phyloP scores from a whole-genome alignment of 2,113 vertebrate species.

The Platysternon megacephalum region DNA sequence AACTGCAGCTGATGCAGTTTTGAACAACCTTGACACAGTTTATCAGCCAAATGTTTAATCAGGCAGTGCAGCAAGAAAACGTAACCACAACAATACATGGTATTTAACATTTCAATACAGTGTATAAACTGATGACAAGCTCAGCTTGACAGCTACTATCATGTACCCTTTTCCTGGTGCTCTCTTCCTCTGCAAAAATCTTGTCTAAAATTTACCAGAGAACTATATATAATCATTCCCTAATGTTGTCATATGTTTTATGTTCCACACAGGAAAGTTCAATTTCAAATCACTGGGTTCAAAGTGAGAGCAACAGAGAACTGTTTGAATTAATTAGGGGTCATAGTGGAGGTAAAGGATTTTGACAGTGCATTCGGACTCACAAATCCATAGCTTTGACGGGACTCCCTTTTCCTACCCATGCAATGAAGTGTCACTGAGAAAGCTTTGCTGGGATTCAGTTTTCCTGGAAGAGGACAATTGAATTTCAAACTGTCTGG shows the following conservation, averaged over 20 bases:
- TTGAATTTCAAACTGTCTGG: not conserved
- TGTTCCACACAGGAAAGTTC: conserved; percentile 1
- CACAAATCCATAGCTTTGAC: not conserved
- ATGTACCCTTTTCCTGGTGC: not conserved
- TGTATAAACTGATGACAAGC: conserved; percentile 46
- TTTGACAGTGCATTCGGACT: not conserved
- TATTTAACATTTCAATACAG: conserved; percentile 64
- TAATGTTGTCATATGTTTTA: not conserved
- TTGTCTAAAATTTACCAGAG: conserved; percentile 1
- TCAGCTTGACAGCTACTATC: conserved; percentile 47
- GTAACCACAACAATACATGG: conserved; percentile 41
- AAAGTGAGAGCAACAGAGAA: not conserved
- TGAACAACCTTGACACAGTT: conserved; percentile 48
- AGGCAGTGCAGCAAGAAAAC: conserved; percentile 48
- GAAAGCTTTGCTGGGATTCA: not conserved
- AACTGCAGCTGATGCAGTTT: not conserved
- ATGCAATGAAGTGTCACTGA: not conserved
- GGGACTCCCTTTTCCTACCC: not conserved
- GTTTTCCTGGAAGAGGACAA: not conserved
- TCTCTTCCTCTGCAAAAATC: conserved; percentile 58
- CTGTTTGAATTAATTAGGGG: not conserved
- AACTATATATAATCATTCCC: not conserved
- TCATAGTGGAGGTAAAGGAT: not conserved
- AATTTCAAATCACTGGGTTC: conserved; percentile 3
- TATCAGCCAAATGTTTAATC: conserved; percentile 66